Percentiles rank a stretch among this genome's conserved stretches.
Conservation (phyloP, 2,888 invertebrate species). For the Muschampia plurimacula region DNA sequence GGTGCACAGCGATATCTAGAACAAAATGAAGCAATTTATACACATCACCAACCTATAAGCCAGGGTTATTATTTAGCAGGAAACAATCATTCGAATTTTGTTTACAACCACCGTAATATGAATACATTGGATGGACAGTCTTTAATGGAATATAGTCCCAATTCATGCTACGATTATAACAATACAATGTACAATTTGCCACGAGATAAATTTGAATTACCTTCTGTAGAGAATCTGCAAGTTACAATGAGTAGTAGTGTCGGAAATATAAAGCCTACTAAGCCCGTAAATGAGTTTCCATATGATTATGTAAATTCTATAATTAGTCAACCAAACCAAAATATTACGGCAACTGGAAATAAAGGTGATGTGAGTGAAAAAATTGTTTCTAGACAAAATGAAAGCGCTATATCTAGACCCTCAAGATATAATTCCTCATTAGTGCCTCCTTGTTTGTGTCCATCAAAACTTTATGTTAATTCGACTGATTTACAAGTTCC, state of each 20-base stretch:
- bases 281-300: background rate
- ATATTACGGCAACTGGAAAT: background rate
- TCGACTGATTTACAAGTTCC: background rate
- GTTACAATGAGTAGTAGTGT: background rate
- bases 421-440: background rate
- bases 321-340: background rate
- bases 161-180: background rate
- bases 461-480: background rate
- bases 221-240: background rate
- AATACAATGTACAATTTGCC: background rate
- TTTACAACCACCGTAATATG: background rate
- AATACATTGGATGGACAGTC: background rate
- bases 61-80: background rate
- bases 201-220: background rate
- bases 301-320: background rate
- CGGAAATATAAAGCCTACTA: background rate
- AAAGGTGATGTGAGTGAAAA: background rate
- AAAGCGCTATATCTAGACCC: background rate
- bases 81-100: constrained; percentile 2
- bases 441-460: background rate
- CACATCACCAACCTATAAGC: background rate
- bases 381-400: background rate
- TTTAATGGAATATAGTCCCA: background rate
- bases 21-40: background rate
- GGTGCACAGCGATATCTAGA: background rate